These are phyloP conservation scores for Stenchaetothrips biformis DNA, from an alignment of 2,888 invertebrate species.

Conservation along the genomic window DNA sequence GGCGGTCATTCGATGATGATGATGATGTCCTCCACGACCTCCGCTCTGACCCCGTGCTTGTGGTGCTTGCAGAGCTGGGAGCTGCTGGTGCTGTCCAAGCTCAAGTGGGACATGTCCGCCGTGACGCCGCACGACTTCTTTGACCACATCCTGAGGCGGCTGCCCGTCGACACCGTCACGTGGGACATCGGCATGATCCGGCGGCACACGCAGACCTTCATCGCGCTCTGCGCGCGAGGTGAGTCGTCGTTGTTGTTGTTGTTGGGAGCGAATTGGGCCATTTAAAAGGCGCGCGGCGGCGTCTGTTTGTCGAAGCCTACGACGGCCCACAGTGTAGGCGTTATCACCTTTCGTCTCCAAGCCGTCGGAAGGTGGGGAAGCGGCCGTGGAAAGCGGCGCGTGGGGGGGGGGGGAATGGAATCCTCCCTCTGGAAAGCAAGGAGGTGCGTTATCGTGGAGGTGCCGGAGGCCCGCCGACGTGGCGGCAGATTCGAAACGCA, in stretches of 20 bases:
- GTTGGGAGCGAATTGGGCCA: neutral
- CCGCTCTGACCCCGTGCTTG: neutral
- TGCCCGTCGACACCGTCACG: slow-evolving; percentile 58
- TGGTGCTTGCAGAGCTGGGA: slow-evolving; percentile 60
- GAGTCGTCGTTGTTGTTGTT: slow-evolving; percentile 45
- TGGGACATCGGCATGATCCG: slow-evolving; percentile 70
- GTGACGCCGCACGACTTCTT: slow-evolving; percentile 92
- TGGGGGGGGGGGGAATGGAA: too few species aligned
- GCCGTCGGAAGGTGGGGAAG: neutral
- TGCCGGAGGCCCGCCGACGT: too few species aligned
- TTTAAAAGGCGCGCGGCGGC: neutral
- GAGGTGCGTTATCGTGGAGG: too few species aligned
- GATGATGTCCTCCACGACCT: neutral
- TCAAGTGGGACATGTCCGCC: slow-evolving; percentile 92
- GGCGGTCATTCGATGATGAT: too few species aligned
- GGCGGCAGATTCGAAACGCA: too few species aligned
- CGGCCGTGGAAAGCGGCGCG: too few species aligned
- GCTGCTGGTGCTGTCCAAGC: slow-evolving; percentile 75
- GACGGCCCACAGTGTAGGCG: neutral
- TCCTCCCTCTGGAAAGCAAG: too few species aligned
- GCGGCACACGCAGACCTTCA: slow-evolving; percentile 84
- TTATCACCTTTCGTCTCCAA: neutral
- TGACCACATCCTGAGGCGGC: slow-evolving; percentile 68
- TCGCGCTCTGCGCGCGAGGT: slow-evolving; percentile 88
- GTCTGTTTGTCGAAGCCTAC: neutral